Conservation (phyloP, 2,797 vertebrate genomes). For the Spinibarbus caldwelli region DNA sequence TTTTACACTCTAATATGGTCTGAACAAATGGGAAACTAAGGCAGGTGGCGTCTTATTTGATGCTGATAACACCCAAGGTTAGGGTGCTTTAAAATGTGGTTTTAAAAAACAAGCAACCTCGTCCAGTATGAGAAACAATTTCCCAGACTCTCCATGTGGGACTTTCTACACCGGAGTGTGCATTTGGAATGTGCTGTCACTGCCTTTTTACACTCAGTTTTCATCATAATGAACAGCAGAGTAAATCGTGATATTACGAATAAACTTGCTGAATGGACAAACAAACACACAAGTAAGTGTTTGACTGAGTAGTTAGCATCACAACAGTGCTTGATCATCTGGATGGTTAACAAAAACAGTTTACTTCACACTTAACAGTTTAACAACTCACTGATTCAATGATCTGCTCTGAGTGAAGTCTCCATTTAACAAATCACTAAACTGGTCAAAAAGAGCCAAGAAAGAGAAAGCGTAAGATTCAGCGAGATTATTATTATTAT, state of each 20-base stretch:
- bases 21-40: conserved; percentile 57
- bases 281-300: neutral
- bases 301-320: neutral
- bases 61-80: conserved; percentile 59
- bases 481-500: neutral
- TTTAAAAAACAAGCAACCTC: conserved; percentile 45
- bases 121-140: conserved; percentile 51
- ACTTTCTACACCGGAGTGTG: conserved; percentile 16
- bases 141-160: conserved; percentile 32
- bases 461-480: neutral
- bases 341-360: neutral
- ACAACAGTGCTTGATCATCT: neutral
- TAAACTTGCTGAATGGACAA: conserved; percentile 16
- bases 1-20: conserved; percentile 59
- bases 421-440: neutral
- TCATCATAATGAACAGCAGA: conserved; percentile 12
- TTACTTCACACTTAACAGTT: neutral
- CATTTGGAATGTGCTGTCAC: neutral
- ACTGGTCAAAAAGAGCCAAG: neutral
- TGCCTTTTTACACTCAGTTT: conserved; percentile 4
- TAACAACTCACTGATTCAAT: neutral
- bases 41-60: conserved; percentile 52
- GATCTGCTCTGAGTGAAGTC: neutral
- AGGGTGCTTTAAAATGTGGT: conserved; percentile 32
- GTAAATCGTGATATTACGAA: neutral